Evolutionary conservation across 2,113 vertebrate genomes (phyloP).

Genomic region (Psettodes erumei): DNA sequence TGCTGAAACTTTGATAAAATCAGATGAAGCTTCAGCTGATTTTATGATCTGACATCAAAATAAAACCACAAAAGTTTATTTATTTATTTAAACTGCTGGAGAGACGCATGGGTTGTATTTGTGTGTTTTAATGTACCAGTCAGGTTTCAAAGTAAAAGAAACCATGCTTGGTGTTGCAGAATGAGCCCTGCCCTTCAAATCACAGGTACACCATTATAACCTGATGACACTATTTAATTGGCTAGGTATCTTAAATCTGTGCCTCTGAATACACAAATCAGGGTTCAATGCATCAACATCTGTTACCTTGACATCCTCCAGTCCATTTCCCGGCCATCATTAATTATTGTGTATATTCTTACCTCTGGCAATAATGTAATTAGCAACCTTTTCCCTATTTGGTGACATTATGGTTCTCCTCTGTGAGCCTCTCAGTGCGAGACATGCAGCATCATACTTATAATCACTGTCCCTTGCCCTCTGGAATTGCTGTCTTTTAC

Average conservation of each 20-base stretch:
- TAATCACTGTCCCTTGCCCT: slow-evolving; percentile 38
- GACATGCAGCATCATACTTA: slow-evolving; percentile 36
- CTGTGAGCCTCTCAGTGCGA: slow-evolving; percentile 43
- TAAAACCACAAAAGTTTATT: neutral
- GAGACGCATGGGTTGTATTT: neutral
- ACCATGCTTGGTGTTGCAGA: neutral
- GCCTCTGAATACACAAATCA: neutral
- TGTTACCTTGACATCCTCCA: slow-evolving; percentile 9
- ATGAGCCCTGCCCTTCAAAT: neutral
- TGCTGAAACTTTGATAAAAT: too few relatives aligned
- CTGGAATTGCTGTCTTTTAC: slow-evolving; percentile 51
- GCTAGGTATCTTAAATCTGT: neutral
- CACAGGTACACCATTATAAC: neutral
- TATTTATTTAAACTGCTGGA: neutral
- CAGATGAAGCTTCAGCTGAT: too few relatives aligned
- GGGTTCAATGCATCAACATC: slow-evolving; percentile 6
- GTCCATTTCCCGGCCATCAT: slow-evolving; percentile 27
- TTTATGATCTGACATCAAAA: neutral
- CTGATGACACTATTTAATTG: neutral
- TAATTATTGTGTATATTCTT: slow-evolving; percentile 38
- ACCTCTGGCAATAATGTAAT: slow-evolving; percentile 62
- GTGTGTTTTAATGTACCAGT: neutral
- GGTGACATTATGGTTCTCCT: slow-evolving; percentile 50
- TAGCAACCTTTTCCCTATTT: slow-evolving; percentile 53
- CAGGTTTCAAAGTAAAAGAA: neutral